Percentiles rank a stretch among this genome's conserved stretches.
phyloP scores from a whole-genome alignment of 2,113 vertebrate species.

The Cygnus atratus region DNA sequence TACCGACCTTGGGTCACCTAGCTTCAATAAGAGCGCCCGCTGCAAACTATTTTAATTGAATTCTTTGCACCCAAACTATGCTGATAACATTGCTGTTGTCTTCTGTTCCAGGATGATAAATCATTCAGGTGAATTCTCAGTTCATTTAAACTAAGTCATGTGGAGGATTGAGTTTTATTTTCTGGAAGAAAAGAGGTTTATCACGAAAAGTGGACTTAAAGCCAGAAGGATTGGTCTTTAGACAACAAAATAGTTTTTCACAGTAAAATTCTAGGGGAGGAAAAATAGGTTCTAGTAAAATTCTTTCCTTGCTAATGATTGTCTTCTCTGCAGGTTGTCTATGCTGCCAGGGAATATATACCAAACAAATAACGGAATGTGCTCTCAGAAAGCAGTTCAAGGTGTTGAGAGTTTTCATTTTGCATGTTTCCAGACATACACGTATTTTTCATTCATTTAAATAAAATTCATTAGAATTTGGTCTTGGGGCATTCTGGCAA shows the following conservation, averaged over 20 bases:
- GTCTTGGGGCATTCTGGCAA: neutral
- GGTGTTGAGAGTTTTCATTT: neutral
- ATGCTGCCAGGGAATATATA: neutral
- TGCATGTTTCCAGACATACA: neutral
- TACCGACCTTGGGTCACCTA: neutral
- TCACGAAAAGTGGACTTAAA: neutral
- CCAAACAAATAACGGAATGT: neutral
- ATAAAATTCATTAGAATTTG: neutral
- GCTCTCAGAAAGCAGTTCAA: neutral
- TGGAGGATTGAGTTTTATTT: neutral
- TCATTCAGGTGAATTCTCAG: neutral
- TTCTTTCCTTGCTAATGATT: neutral
- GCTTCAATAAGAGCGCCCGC: neutral
- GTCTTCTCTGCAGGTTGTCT: neutral
- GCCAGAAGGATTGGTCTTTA: neutral
- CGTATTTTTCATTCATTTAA: neutral
- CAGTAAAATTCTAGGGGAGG: neutral
- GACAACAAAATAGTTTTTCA: neutral
- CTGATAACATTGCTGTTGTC: slow-evolving; percentile 8
- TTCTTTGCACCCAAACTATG: neutral
- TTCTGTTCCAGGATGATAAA: slow-evolving; percentile 46
- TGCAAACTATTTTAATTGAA: slow-evolving; percentile 36
- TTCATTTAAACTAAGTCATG: slow-evolving; percentile 6
- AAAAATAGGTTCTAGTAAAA: neutral
- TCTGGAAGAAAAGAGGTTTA: neutral